Base-by-base conservation (phyloP, 1,140 invertebrate genomes). In the Limonius californicus region DNA sequence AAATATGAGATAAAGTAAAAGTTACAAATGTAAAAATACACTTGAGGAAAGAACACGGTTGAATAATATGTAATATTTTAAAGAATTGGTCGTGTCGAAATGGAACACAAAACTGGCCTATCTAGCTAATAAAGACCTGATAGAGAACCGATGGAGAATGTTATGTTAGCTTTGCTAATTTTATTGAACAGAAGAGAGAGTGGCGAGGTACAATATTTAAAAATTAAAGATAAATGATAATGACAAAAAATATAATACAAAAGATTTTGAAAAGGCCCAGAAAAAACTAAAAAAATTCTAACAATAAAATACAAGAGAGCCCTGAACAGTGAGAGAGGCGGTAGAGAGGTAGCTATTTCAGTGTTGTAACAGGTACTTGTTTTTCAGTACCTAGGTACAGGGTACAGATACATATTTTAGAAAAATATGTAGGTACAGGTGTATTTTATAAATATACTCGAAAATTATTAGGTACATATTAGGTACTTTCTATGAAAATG, bases 151-250 rank as follows among this genome's bases (percentile, higher is more conserved):
- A 14, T 57, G 56, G 56, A 57, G 42, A 9, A 59, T 9, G 61
- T 58, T 61, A 35, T 32, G 3, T 62, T 68, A 23, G 23, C 64
- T 14, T 60, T 68, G 43, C 32, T 68, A 45, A 66, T 66, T 43
- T 8, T 68, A 21, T 70, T 70, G 55, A 68, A 68, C 39, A 61
- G 66, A 62, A 57, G 64, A 60, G n/a, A 65, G 20, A 69, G 65
- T 58, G 68, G 66, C 0, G 68, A 67, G 57, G 65, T 69, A 23
- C 65, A 69, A 42, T 69, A 35, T 62, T 55, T 70, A 21, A 70
- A 70, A 68, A 58, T 68, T 23, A 9, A 56, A 21, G 64, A 68
- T 47, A 68, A 70, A n/a, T 19, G 20, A 57, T 8, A 64, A 54
- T 9, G 54, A 68, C 6, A 43, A n/a, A 35, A 62, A 42, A 60